Conservation (phyloP, 1,140 invertebrate genomes). For the Sminthurides bifidus region DNA sequence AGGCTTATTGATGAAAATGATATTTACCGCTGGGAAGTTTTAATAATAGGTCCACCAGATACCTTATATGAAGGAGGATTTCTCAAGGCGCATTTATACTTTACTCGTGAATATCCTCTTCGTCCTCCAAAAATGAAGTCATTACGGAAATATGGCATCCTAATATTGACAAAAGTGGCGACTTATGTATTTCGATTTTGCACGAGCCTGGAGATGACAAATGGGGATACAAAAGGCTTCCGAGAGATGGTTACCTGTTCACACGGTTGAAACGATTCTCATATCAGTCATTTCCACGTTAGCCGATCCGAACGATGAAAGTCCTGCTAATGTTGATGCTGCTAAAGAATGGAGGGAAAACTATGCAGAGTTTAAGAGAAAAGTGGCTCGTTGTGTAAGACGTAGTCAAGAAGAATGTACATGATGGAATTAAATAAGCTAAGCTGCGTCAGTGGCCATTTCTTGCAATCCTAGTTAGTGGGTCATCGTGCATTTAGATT, state of each 20-base stretch:
- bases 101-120: conserved; percentile 97
- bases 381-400: conserved; percentile 92
- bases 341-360: conserved; percentile 98
- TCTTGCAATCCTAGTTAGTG: no score
- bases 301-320: conserved; percentile 99
- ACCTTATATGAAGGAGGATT: conserved; percentile 98
- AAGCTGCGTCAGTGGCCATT: no score
- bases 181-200: conserved; percentile 98
- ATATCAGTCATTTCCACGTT: conserved; percentile 99
- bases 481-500: no score
- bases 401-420: conserved; percentile 95
- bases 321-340: conserved; percentile 99
- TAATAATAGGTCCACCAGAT: conserved; percentile 97
- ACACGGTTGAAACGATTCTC: conserved; percentile 98
- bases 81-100: conserved; percentile 93
- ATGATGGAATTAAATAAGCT: no score
- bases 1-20: conserved; percentile 98
- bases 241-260: conserved; percentile 96
- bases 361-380: conserved; percentile 91
- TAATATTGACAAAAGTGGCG: conserved; percentile 97
- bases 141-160: conserved; percentile 99
- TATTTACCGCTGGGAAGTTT: conserved; percentile 98
- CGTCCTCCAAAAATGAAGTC: conserved; percentile 97
- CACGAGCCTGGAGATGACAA: conserved; percentile 99
- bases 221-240: conserved; percentile 98